A percentile compares a stretch with the other conserved stretches of the same genome.
Evolutionary conservation across 2,113 vertebrate species (phyloP).

Genomic region (Ginglymostoma cirratum): DNA sequence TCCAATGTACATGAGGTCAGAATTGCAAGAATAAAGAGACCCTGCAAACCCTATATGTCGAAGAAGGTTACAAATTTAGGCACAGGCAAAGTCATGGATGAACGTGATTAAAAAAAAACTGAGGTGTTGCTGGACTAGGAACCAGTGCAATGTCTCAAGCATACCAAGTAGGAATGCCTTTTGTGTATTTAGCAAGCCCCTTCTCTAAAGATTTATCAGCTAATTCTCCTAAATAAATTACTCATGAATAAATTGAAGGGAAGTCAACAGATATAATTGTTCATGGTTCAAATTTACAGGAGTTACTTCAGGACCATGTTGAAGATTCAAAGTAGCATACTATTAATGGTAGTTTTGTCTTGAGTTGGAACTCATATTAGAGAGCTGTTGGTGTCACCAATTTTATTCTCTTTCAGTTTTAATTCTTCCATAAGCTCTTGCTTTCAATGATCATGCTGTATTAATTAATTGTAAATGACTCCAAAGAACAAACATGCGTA

Average conservation of each 20-base stretch:
- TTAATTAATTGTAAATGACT: slow-evolving; percentile 17
- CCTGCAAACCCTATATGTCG: no score
- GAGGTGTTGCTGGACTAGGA: background rate
- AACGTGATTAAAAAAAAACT: background rate
- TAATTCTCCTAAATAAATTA: background rate
- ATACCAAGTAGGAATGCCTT: background rate
- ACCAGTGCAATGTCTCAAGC: background rate
- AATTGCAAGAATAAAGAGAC: background rate
- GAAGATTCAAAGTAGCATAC: background rate
- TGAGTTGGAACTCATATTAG: background rate
- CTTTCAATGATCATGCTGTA: background rate
- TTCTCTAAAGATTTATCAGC: background rate
- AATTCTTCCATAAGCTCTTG: background rate
- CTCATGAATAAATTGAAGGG: background rate
- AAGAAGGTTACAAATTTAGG: background rate
- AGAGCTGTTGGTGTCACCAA: background rate
- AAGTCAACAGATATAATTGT: background rate
- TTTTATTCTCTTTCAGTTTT: background rate
- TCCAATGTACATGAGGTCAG: background rate
- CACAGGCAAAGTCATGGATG: background rate
- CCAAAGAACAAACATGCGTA: background rate
- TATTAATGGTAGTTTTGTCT: background rate
- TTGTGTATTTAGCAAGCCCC: background rate
- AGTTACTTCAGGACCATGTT: background rate
- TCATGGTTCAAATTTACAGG: background rate